These are phyloP conservation scores for Paradisaea rubra DNA, from an alignment of 2,113 vertebrate species.

Conservation along the genomic window DNA sequence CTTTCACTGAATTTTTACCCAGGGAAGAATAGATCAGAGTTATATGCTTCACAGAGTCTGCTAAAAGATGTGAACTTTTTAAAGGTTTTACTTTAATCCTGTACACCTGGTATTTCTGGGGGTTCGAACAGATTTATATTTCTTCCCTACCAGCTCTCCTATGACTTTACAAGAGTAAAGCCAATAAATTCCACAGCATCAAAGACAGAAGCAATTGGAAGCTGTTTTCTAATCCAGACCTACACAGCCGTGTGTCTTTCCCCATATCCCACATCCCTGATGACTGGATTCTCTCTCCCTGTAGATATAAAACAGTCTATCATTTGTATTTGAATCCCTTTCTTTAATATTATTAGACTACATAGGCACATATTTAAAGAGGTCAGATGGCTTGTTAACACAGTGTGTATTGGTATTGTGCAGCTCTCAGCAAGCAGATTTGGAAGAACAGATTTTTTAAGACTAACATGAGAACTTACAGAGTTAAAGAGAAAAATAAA, in stretches of 20 bases:
- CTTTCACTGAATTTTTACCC: not conserved
- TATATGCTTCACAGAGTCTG: not conserved
- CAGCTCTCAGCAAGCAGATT: not conserved
- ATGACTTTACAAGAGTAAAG: constrained; percentile 32
- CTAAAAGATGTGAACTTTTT: not conserved
- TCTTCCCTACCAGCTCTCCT: constrained; percentile 4
- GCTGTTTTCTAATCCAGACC: not conserved
- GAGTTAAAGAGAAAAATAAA: constrained; percentile 12
- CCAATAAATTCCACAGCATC: constrained; percentile 28
- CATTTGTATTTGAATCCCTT: not conserved
- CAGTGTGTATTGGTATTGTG: not conserved
- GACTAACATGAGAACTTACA: not conserved
- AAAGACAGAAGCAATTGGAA: constrained; percentile 33
- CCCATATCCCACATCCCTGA: not conserved
- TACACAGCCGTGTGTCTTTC: not conserved
- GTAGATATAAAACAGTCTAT: constrained; percentile 12
- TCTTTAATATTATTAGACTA: constrained; percentile 25
- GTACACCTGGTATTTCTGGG: constrained; percentile 22
- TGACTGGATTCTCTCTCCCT: not conserved
- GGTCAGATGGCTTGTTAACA: constrained; percentile 34
- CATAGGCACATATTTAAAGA: not conserved
- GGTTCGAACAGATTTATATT: constrained; percentile 5
- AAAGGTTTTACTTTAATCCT: constrained; percentile 21
- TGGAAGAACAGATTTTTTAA: not conserved
- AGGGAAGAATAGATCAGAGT: not conserved